phyloP scores from a whole-genome alignment of 2,888 invertebrate species.

The Drepana falcataria region DNA sequence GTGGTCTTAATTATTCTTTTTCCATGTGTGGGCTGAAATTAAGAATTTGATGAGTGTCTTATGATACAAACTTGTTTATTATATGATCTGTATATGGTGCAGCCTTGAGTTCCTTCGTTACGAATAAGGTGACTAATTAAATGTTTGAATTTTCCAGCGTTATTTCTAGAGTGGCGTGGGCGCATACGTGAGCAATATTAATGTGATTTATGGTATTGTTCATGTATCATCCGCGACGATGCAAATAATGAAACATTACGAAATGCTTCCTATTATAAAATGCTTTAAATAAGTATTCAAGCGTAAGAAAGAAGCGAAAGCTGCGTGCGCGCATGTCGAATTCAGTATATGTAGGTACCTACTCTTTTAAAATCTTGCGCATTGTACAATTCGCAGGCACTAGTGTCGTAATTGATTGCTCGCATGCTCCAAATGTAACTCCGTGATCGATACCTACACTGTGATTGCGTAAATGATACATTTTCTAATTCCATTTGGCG shows the following conservation, averaged over 20 bases:
- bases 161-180: constrained; percentile 58
- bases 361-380: constrained; percentile 40
- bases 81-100: constrained; percentile 62
- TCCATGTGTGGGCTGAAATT: constrained; percentile 63
- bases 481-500: too few relatives aligned
- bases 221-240: constrained; percentile 17
- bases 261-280: constrained; percentile 22
- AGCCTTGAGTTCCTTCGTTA: constrained; percentile 64
- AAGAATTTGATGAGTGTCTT: constrained; percentile 69
- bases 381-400: constrained; percentile 27
- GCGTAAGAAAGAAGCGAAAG: constrained; percentile 58
- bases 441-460: constrained; percentile 19
- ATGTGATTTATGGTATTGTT: constrained; percentile 42
- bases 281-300: constrained; percentile 31
- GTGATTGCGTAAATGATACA: constrained; percentile 24
- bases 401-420: constrained; percentile 24
- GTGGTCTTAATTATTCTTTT: constrained; percentile 41
- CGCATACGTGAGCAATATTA: constrained; percentile 43
- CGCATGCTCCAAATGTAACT: constrained; percentile 23
- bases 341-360: constrained; percentile 10
- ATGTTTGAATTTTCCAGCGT: constrained; percentile 68
- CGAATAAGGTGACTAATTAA: constrained; percentile 70
- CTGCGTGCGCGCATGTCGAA: constrained; percentile 38
- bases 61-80: constrained; percentile 67
- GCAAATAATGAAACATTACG: constrained; percentile 24